A percentile compares a stretch with the other conserved stretches of the same genome.
These are phyloP conservation scores for Esox masquinongy DNA, from an alignment of 2,797 vertebrate genomes.

Conservation along the genomic window DNA sequence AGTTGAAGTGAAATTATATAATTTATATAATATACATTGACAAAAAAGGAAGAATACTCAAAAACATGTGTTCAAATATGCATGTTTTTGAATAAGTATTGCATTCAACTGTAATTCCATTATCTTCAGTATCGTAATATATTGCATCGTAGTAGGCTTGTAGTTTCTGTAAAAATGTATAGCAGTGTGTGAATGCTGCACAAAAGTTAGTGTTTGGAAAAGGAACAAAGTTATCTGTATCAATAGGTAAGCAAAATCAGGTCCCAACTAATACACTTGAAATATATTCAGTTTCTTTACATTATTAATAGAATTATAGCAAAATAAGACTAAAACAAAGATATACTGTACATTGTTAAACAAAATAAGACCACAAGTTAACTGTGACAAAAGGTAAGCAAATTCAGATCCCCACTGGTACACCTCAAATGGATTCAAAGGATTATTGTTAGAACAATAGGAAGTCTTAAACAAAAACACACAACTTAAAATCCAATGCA, in stretches of 20 bases:
- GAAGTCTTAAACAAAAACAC: background rate
- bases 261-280: background rate
- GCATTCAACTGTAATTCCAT: background rate
- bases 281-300: background rate
- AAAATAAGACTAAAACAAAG: background rate
- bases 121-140: background rate
- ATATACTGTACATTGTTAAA: background rate
- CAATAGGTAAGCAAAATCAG: slow-evolving; percentile 26
- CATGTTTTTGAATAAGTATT: background rate
- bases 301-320: background rate
- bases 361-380: background rate
- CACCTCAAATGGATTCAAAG: background rate
- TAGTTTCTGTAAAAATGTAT: background rate
- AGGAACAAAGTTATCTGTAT: slow-evolving; percentile 7
- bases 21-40: background rate
- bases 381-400: too few relatives aligned
- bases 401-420: too few relatives aligned
- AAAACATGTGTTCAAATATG: background rate
- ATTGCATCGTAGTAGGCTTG: background rate
- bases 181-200: slow-evolving; percentile 38
- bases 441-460: background rate
- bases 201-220: slow-evolving; percentile 17
- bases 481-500: background rate
- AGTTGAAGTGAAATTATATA: too few relatives aligned
- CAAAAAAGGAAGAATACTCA: background rate